Evolutionary conservation across 2,113 vertebrate genomes (phyloP).

Genomic region (Phaethon lepturus): DNA sequence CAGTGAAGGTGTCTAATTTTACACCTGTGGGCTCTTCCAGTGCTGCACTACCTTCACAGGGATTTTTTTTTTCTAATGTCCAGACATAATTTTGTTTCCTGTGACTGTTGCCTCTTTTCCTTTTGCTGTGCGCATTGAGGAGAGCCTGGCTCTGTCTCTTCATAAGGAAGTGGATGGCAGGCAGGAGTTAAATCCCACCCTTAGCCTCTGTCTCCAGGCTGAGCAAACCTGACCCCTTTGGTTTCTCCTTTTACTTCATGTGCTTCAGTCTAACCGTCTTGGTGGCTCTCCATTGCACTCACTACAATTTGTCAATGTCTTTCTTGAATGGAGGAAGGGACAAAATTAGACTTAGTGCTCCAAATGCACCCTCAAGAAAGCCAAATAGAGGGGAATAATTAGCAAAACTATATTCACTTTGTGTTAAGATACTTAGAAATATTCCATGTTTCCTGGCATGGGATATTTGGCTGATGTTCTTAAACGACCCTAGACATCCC

Average conservation of each 20-base stretch:
- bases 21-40: not conserved
- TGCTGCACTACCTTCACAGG: not conserved
- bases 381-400: not conserved
- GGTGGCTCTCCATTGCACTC: not conserved
- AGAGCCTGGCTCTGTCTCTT: not conserved
- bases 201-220: not conserved
- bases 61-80: not conserved
- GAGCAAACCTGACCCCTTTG: not conserved
- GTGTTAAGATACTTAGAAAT: not conserved
- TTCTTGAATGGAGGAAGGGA: not conserved
- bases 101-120: not conserved
- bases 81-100: not conserved
- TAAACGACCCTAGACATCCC: not conserved
- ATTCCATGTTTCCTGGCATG: not conserved
- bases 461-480: not conserved
- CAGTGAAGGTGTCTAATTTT: not conserved
- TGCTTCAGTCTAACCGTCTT: not conserved
- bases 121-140: not conserved
- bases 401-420: not conserved
- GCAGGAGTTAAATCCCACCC: not conserved
- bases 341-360: not conserved
- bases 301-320: not conserved
- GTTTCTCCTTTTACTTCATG: not conserved
- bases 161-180: not conserved
- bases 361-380: not conserved